These are phyloP conservation scores for Frankliniella fusca DNA, from an alignment of 2,888 invertebrate genomes.

Conservation along the genomic window DNA sequence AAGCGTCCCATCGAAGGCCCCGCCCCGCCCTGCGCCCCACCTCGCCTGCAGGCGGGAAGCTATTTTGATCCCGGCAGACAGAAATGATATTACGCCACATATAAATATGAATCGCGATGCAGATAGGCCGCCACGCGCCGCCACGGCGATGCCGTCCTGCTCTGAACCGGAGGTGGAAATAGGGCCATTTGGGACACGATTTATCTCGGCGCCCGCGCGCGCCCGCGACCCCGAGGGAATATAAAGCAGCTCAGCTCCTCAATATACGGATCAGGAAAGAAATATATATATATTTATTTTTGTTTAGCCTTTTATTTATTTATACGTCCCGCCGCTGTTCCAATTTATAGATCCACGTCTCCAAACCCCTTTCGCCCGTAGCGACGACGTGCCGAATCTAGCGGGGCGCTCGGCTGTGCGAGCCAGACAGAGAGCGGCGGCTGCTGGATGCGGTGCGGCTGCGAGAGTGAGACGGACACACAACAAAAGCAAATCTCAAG, in stretches of 20 bases:
- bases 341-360: background rate
- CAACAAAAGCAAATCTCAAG: no score
- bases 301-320: background rate
- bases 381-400: no score
- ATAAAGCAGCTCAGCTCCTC: constrained; percentile 22
- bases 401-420: no score
- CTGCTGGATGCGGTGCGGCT: no score
- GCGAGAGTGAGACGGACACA: no score
- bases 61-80: background rate
- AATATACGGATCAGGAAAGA: constrained; percentile 23
- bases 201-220: background rate
- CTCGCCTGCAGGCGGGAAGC: background rate
- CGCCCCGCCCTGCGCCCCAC: background rate
- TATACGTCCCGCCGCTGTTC: constrained; percentile 1
- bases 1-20: background rate
- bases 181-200: constrained; percentile 24
- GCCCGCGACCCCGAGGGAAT: constrained; percentile 14
- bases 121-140: background rate
- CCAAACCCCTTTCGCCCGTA: no score
- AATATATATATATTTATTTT: constrained; percentile 23
- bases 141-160: background rate
- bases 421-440: no score
- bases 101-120: constrained; percentile 18
- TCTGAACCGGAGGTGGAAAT: background rate
- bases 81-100: constrained; percentile 22